Percentiles rank a stretch among this genome's conserved stretches.
phyloP scores from a whole-genome alignment of 2,888 invertebrate genomes.

The Trypoxylon attenuatum region DNA sequence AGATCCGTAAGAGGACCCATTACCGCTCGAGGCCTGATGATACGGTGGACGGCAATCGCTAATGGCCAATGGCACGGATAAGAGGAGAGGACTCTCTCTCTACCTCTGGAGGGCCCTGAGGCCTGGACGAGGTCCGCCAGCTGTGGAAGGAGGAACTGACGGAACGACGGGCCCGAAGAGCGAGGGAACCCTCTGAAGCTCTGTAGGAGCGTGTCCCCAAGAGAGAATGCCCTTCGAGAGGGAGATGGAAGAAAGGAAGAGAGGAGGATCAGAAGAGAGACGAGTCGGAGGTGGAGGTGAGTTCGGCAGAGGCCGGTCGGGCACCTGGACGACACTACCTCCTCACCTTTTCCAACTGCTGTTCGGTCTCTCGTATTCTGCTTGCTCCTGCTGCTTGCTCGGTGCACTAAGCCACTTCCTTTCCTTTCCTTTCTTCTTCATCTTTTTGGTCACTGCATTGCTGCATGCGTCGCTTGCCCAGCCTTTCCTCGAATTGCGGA shows the following conservation, averaged over 20 bases:
- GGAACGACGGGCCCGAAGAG: slow-evolving; percentile 19
- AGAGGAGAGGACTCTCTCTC: slow-evolving; percentile 42
- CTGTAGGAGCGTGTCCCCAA: slow-evolving; percentile 31
- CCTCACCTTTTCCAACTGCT: slow-evolving; percentile 46
- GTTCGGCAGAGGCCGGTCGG: slow-evolving; percentile 57
- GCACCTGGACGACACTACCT: slow-evolving; percentile 66
- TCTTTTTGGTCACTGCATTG: no score
- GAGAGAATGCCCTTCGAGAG: slow-evolving; percentile 25
- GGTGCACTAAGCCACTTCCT: slow-evolving; percentile 29
- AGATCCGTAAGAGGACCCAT: slow-evolving; percentile 57
- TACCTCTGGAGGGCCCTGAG: slow-evolving; percentile 25
- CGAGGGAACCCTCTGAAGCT: slow-evolving; percentile 30
- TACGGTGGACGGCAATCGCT: slow-evolving; percentile 57
- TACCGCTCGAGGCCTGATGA: slow-evolving; percentile 53
- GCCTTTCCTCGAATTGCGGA: slow-evolving; percentile 25
- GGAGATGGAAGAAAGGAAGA: no score
- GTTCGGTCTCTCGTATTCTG: neutral
- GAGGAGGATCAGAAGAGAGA: slow-evolving; percentile 23
- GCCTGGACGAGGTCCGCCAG: slow-evolving; percentile 38
- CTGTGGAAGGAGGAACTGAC: slow-evolving; percentile 40
- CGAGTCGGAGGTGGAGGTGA: slow-evolving; percentile 40
- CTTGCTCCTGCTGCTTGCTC: slow-evolving; percentile 20
- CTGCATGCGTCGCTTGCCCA: slow-evolving; percentile 39
- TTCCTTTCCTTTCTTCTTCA: slow-evolving; percentile 15
- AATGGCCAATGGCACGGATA: slow-evolving; percentile 63